phyloP scores from a whole-genome alignment of 92 coral and sea anemone genomes.

The Nematostella vectensis region DNA sequence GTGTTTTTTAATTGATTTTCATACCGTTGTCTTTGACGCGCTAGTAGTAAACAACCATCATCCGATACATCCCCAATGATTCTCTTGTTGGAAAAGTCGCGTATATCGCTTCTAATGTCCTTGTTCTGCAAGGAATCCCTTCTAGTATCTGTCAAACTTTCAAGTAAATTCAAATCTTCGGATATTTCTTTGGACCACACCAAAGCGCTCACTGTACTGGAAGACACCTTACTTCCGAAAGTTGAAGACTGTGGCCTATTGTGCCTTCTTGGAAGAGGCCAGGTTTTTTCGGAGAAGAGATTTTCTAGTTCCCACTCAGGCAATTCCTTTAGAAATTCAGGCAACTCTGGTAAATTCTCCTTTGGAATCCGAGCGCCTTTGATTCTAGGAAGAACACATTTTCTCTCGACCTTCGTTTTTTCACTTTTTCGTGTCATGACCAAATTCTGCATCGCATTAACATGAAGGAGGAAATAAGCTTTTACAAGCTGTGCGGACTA shows the following conservation, averaged over 20 bases:
- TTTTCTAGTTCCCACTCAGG: background rate
- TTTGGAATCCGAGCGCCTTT: background rate
- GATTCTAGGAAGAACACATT: background rate
- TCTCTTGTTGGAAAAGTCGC: conserved; percentile 7
- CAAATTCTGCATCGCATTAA: too few species aligned
- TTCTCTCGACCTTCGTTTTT: background rate
- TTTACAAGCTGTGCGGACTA: too few species aligned
- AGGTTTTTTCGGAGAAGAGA: background rate
- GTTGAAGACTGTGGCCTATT: background rate
- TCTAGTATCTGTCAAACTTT: background rate
- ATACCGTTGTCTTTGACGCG: conserved; percentile 4
- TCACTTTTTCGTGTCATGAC: background rate
- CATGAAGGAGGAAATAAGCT: too few species aligned
- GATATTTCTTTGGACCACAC: conserved; percentile 1
- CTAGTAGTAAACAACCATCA: conserved; percentile 9
- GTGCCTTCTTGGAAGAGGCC: background rate
- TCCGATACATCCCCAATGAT: conserved; percentile 1
- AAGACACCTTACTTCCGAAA: background rate
- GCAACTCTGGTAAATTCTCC: background rate
- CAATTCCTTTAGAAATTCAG: background rate
- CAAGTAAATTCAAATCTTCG: background rate
- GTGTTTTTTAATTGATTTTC: background rate
- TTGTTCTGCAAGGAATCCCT: background rate
- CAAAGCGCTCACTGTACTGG: background rate
- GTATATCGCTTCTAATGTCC: conserved; percentile 2